phyloP scores from a whole-genome alignment of 2,888 invertebrate genomes.

The Zelleria hepariella region DNA sequence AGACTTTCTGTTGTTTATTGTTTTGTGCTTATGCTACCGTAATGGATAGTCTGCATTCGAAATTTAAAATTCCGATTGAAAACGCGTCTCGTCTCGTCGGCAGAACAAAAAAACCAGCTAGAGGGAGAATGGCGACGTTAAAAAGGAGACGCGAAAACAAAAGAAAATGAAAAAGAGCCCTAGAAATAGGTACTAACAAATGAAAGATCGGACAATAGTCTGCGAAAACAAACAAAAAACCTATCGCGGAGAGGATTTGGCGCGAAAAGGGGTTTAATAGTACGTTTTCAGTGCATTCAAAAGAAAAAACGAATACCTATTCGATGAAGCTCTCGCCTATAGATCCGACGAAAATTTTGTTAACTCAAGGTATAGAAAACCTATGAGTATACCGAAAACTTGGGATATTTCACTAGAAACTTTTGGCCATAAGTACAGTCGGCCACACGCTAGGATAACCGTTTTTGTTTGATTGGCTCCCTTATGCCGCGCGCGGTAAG shows the following conservation, averaged over 20 bases:
- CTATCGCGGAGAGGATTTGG: neutral
- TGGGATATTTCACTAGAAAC: too few species aligned
- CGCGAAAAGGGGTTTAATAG: neutral
- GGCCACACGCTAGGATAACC: too few species aligned
- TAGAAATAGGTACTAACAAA: neutral
- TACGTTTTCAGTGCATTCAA: neutral
- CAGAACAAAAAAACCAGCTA: slow-evolving; percentile 21
- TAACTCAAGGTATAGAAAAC: too few species aligned
- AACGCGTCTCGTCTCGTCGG: slow-evolving; percentile 24
- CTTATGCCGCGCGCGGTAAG: too few species aligned
- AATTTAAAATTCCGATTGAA: slow-evolving; percentile 34
- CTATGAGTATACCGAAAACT: too few species aligned
- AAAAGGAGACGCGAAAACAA: neutral
- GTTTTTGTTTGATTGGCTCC: too few species aligned
- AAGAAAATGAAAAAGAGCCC: slow-evolving; percentile 25
- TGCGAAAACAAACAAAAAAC: neutral
- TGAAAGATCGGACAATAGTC: slow-evolving; percentile 1
- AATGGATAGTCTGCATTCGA: slow-evolving; percentile 16
- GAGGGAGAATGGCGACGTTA: slow-evolving; percentile 26
- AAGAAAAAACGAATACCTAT: neutral
- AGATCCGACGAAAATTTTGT: neutral
- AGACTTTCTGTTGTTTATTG: neutral
- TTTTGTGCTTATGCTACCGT: neutral
- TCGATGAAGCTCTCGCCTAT: neutral
- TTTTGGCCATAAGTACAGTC: too few species aligned